Evolutionary conservation across 2,113 vertebrate species (phyloP).

Genomic region (Aspidoscelis tigris): DNA sequence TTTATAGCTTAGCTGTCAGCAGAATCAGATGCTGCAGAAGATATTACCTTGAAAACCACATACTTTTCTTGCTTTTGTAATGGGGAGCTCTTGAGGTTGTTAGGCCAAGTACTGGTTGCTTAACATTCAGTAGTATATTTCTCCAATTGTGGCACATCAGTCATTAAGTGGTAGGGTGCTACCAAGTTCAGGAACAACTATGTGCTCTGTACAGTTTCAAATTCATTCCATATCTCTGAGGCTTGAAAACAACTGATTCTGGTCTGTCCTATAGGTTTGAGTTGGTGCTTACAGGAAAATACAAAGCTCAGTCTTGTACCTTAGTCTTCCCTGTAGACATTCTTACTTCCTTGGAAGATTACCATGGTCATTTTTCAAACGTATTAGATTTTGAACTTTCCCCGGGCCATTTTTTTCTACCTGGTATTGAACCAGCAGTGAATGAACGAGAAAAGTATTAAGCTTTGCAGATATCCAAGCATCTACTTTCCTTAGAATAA

Average conservation of each 20-base stretch:
- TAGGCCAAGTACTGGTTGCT: not conserved
- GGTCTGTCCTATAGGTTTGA: not conserved
- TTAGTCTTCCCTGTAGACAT: not conserved
- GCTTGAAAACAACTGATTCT: not conserved
- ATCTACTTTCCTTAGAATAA: not conserved
- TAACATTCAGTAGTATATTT: constrained; percentile 34
- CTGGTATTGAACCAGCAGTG: not conserved
- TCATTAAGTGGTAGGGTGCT: constrained; percentile 49
- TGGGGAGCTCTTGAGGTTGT: constrained; percentile 19
- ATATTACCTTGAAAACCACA: constrained; percentile 16
- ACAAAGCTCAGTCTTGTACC: not conserved
- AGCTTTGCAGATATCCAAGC: not conserved
- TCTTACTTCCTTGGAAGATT: no score
- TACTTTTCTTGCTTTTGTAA: constrained; percentile 21
- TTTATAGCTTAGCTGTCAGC: not conserved
- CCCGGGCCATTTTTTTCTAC: not conserved
- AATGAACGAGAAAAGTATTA: not conserved
- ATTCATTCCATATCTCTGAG: not conserved
- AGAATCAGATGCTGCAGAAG: constrained; percentile 31
- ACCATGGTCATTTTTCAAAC: not conserved
- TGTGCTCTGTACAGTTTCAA: constrained; percentile 15
- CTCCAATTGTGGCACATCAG: constrained; percentile 26
- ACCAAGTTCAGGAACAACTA: constrained; percentile 13
- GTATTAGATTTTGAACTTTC: constrained; percentile 1
- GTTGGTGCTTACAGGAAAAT: not conserved